A percentile compares a stretch with the other conserved stretches of the same genome.
These are phyloP conservation scores for Brachionichthys hirsutus DNA, from an alignment of 2,113 vertebrate genomes.

Conservation along the genomic window DNA sequence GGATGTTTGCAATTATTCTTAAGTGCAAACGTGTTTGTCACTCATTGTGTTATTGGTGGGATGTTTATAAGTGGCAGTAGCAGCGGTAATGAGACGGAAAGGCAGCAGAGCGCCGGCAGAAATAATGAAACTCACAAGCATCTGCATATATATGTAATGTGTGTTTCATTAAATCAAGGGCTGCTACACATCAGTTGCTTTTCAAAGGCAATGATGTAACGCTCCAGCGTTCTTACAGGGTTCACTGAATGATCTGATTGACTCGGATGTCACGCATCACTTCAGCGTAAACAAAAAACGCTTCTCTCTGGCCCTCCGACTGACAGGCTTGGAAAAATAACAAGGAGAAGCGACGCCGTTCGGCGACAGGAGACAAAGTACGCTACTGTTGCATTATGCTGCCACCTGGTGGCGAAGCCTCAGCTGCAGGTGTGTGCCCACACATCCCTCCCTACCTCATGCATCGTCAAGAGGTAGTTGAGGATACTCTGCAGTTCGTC, in stretches of 20 bases:
- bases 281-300: slow-evolving; percentile 53
- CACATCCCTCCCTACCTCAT: slow-evolving; percentile 84
- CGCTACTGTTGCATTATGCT: slow-evolving; percentile 22
- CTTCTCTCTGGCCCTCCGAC: slow-evolving; percentile 39
- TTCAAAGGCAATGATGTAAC: slow-evolving; percentile 28
- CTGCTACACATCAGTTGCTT: slow-evolving; percentile 22
- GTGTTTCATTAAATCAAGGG: slow-evolving; percentile 19
- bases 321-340: slow-evolving; percentile 47
- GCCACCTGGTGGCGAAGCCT: slow-evolving; percentile 73
- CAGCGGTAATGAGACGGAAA: slow-evolving; percentile 2
- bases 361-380: not conserved
- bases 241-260: slow-evolving; percentile 44
- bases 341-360: slow-evolving; percentile 33
- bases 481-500: slow-evolving; percentile 97
- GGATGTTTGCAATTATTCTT: not conserved
- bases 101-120: not conserved
- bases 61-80: slow-evolving; percentile 4
- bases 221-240: slow-evolving; percentile 25
- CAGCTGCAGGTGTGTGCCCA: not conserved
- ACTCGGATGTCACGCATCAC: slow-evolving; percentile 47
- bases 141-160: slow-evolving; percentile 23
- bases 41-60: not conserved
- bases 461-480: slow-evolving; percentile 96
- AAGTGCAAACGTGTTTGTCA: slow-evolving; percentile 1
- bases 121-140: slow-evolving; percentile 8